Evolutionary conservation across 1,140 invertebrate genomes (phyloP).

Genomic region (Papilio polyxenes): DNA sequence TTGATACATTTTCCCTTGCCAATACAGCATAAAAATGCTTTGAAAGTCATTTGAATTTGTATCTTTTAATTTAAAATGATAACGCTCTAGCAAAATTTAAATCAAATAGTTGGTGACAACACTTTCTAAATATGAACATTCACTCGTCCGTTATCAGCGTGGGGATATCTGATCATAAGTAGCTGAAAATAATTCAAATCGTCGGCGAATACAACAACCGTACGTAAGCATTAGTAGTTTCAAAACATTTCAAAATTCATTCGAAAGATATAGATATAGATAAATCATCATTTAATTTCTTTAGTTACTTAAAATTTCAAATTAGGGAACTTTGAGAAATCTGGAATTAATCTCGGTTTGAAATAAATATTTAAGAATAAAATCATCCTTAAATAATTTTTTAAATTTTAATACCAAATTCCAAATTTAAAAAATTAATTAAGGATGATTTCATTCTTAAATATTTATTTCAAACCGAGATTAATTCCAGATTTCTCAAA

Average conservation of each 20-base stretch:
- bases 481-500: neutral
- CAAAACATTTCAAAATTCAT: neutral
- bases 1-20: too few species aligned
- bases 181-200: slow-evolving; percentile 4
- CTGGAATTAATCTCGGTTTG: neutral
- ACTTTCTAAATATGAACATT: neutral
- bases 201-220: neutral
- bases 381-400: neutral
- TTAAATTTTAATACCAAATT: neutral
- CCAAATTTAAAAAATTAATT: neutral
- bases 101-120: neutral
- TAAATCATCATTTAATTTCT: too few species aligned
- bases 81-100: neutral
- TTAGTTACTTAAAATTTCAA: too few species aligned
- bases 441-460: too few species aligned
- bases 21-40: too few species aligned
- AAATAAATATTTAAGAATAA: too few species aligned
- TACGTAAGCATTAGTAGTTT: neutral
- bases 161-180: slow-evolving; percentile 21
- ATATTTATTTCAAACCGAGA: neutral
- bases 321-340: too few species aligned
- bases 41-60: too few species aligned
- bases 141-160: neutral
- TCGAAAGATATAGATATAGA: too few species aligned
- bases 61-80: too few species aligned